phyloP scores from a whole-genome alignment of 2,113 vertebrate species.

The Phocoena phocoena region DNA sequence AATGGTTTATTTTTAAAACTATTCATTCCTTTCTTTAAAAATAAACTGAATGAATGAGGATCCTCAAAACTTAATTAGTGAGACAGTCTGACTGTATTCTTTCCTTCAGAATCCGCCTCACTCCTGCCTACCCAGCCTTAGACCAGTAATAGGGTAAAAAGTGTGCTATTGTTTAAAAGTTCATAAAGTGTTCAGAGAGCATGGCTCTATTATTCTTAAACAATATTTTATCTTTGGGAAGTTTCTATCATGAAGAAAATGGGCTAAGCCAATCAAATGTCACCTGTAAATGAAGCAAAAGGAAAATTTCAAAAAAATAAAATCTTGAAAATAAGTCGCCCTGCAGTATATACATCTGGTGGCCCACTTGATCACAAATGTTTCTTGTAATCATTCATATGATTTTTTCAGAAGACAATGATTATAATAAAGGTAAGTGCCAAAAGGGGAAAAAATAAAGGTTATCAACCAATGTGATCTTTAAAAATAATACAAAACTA shows the following conservation, averaged over 20 bases:
- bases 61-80: not conserved
- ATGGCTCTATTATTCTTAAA: not conserved
- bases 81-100: not conserved
- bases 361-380: not conserved
- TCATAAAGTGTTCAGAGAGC: not conserved
- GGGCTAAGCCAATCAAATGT: not conserved
- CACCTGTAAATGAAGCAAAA: not conserved
- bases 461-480: not conserved
- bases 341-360: not conserved
- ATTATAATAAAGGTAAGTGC: not conserved
- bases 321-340: not conserved
- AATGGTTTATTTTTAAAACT: not conserved
- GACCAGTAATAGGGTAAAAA: not conserved
- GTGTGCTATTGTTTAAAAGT: not conserved
- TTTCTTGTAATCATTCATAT: not conserved
- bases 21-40: not conserved
- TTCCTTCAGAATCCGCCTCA: not conserved
- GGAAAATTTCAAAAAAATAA: not conserved
- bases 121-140: not conserved
- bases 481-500: not conserved
- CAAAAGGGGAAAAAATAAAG: not conserved
- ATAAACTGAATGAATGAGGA: not conserved
- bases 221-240: not conserved
- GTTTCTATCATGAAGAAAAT: not conserved
- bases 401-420: not conserved